Base-by-base conservation (phyloP, 2,888 invertebrate genomes). In the Drosophila cognata region DNA sequence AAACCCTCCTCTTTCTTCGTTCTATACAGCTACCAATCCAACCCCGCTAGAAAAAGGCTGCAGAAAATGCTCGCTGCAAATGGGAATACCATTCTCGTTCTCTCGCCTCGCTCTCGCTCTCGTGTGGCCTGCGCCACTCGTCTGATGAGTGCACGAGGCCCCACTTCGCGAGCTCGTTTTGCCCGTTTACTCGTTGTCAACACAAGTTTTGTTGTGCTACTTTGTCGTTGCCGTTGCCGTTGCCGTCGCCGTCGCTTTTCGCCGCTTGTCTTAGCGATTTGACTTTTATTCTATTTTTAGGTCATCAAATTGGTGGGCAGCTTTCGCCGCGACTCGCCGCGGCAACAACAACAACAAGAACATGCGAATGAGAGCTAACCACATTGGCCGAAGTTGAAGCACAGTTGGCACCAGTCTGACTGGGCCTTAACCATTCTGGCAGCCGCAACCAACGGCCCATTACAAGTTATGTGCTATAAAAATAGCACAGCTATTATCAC, bases 161-260 rank as follows among this genome's bases (percentile, higher is more conserved):
- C 25, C 28, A 56, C 38, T 56, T 56, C 11, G n/a, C 11, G 50
- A 10, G 50, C 53, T 25, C 60, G 33, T 28, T 59, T 38, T 50
- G 55, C 38, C 66, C 61, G 53, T 56, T 69, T 62, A 74, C 80
- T 75, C 79, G 90, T 88, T 87, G 91, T 88, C 91, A 87, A 87
- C 91, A 87, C 82, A 89, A 88, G 70, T 91, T 84, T 82, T 91
- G 87, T 87, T 87, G 87, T 89, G 89, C 91, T 82, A 88, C 82
- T 75, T 80, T 85, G 70, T 65, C 67, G 77, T 60, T 38, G 66
- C 52, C 70, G 71, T 64, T 55, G 29, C 28, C 51, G 35, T 35
- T 2, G 69, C 57, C 68, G 71, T 64, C 62, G 77, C 57, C 25
- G 69, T 56, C 68, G 72, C 55, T 66, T 29, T 64, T 84, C 82